Evolutionary conservation across 1,140 invertebrate genomes (phyloP).

Genomic region (Reticulitermes speratus): DNA sequence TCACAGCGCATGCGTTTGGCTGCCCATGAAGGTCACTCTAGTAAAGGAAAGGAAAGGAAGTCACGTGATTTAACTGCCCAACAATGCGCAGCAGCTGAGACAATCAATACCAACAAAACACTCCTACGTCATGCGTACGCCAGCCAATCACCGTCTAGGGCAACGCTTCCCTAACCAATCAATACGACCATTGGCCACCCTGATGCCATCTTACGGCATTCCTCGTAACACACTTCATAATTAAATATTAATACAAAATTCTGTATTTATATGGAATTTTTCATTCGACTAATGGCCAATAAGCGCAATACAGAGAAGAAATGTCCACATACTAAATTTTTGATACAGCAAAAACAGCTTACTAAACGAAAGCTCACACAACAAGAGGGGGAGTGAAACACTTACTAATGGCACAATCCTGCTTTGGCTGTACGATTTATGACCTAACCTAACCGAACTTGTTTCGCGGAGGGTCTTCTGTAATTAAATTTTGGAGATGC

Average conservation of each 20-base stretch:
- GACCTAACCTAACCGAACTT: neutral
- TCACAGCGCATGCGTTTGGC: neutral
- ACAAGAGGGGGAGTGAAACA: neutral
- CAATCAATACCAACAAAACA: conserved; percentile 8
- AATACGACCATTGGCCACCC: neutral
- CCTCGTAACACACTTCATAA: neutral
- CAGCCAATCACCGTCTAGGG: neutral
- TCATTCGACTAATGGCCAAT: neutral
- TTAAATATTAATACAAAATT: neutral
- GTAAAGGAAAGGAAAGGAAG: neutral
- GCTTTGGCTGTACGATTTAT: neutral
- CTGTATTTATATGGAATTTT: neutral
- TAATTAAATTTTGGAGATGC: neutral
- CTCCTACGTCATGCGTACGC: neutral
- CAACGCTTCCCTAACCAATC: neutral
- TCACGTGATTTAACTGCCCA: neutral
- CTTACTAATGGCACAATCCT: neutral
- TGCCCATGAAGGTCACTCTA: neutral
- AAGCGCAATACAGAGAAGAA: neutral
- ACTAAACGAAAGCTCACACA: neutral
- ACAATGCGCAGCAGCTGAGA: neutral
- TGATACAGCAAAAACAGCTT: neutral
- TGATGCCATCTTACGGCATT: neutral
- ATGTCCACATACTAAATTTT: neutral
- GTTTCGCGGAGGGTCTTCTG: neutral